A percentile compares a stretch with the other conserved stretches of the same genome.
These are phyloP conservation scores for Montipora sp. DNA, from an alignment of 64 coral and sea anemone genomes.

Conservation along the genomic window DNA sequence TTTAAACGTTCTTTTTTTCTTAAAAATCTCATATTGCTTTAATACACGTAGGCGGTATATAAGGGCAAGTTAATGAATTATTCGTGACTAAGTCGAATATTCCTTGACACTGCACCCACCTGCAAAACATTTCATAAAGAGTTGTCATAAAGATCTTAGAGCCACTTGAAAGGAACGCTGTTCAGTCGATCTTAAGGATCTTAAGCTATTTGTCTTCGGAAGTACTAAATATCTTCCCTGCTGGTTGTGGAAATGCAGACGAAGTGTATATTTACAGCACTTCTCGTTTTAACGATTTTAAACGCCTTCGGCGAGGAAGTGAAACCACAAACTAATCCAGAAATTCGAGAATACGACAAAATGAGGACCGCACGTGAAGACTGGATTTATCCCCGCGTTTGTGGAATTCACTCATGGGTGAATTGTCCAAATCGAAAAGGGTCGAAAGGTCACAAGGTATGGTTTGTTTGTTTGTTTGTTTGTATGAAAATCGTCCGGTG, in stretches of 20 bases:
- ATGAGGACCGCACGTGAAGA: neutral
- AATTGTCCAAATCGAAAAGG: neutral
- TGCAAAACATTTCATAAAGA: neutral
- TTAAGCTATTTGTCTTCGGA: neutral
- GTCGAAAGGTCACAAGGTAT: neutral
- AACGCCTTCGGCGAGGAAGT: neutral
- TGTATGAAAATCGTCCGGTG: neutral
- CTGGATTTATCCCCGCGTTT: neutral
- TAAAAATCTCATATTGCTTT: neutral
- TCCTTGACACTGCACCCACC: too few species aligned
- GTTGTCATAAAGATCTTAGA: too few species aligned
- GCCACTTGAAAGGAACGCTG: neutral
- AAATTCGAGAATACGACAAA: neutral
- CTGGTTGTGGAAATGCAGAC: neutral
- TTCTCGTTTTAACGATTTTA: neutral
- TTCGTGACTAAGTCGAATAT: neutral
- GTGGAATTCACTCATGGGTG: neutral
- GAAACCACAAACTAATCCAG: neutral
- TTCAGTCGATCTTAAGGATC: neutral
- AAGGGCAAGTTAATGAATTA: neutral
- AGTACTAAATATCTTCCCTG: neutral
- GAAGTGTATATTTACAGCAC: neutral
- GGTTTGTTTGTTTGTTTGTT: neutral
- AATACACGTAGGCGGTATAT: neutral
- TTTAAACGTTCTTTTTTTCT: neutral